Conservation (phyloP, 2,113 vertebrate species). For the Pteropus alecto region DNA sequence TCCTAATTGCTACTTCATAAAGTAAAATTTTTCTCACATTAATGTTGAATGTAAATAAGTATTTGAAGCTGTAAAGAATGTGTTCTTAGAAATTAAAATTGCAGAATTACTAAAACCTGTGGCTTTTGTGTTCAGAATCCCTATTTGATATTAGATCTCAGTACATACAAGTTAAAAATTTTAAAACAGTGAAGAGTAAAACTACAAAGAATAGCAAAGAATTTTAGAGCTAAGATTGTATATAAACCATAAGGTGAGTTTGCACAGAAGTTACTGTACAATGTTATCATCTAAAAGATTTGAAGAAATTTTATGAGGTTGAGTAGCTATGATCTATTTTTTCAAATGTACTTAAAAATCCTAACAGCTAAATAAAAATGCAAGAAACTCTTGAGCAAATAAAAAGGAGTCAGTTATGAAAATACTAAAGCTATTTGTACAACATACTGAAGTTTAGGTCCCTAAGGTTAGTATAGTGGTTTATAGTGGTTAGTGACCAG, state of each 20-base stretch:
- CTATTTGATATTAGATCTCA: conserved; percentile 16
- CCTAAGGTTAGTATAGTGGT: not conserved
- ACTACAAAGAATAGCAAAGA: not conserved
- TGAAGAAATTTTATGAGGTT: not conserved
- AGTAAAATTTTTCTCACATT: not conserved
- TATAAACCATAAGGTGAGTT: not conserved
- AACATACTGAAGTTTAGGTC: not conserved
- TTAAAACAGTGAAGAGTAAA: not conserved
- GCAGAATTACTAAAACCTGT: not conserved
- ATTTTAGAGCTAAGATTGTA: not conserved
- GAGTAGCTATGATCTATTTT: not conserved
- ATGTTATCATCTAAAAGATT: not conserved
- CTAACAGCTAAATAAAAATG: not conserved
- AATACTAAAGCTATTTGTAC: not conserved
- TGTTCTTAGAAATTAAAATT: not conserved
- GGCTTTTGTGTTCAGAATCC: not conserved
- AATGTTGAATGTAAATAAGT: not conserved
- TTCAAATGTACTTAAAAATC: not conserved
- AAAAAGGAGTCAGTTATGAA: not conserved
- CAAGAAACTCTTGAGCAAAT: not conserved
- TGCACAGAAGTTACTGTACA: not conserved
- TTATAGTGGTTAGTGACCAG: not conserved
- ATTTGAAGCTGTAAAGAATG: not conserved
- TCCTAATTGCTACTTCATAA: not conserved
- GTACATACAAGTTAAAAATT: not conserved